Conservation (phyloP, 2,113 vertebrate species). For the Halichoeres trimaculatus region DNA sequence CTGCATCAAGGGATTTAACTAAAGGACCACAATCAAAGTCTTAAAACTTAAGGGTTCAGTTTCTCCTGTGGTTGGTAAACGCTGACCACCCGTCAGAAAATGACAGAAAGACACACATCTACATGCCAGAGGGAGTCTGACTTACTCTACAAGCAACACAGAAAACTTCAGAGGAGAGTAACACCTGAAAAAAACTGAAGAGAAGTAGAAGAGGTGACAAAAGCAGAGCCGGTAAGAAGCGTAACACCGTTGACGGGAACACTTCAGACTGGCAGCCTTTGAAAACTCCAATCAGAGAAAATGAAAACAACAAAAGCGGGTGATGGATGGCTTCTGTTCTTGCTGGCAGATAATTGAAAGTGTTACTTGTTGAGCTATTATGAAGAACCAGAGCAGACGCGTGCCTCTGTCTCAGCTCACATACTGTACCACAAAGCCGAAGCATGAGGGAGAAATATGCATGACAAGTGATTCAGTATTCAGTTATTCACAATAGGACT, state of each 20-base stretch:
- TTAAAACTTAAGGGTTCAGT: too few species aligned
- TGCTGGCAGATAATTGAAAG: conserved; percentile 31
- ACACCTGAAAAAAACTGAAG: not conserved
- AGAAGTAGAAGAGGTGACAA: not conserved
- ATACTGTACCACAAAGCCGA: conserved; percentile 25
- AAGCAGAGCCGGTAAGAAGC: conserved; percentile 4
- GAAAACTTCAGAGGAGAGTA: too few species aligned
- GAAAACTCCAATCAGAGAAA: conserved; percentile 46
- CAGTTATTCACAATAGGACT: conserved; percentile 53
- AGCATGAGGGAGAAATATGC: conserved; percentile 17
- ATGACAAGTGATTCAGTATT: conserved; percentile 37
- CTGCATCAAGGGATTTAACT: too few species aligned
- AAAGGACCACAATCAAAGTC: too few species aligned
- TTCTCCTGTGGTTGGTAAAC: too few species aligned
- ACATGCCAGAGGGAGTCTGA: too few species aligned
- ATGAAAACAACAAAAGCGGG: conserved; percentile 23
- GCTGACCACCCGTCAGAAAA: too few species aligned
- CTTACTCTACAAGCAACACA: too few species aligned
- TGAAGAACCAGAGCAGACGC: not conserved
- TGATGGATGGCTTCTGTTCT: conserved; percentile 35
- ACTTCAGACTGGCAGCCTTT: not conserved
- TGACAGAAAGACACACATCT: too few species aligned
- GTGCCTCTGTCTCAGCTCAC: conserved; percentile 19
- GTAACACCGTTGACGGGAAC: conserved; percentile 10
- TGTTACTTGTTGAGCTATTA: conserved; percentile 12